Conservation (phyloP, 1,140 invertebrate genomes). For the Microplitis demolitor region DNA sequence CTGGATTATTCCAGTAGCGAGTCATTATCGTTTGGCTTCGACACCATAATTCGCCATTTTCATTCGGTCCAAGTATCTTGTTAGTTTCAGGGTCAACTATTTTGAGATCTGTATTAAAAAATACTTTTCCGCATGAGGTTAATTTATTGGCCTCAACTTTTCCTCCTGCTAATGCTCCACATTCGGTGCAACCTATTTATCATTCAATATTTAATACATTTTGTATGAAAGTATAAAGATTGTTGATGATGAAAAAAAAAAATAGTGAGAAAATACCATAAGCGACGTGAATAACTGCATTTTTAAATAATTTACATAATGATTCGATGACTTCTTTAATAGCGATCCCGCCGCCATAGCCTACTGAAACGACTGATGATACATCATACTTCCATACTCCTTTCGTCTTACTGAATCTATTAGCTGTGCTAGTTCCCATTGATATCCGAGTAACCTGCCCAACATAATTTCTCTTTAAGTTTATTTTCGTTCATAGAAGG, state of each 20-base stretch:
- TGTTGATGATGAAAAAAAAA: neutral
- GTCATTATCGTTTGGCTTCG: conserved; percentile 53
- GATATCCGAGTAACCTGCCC: conserved; percentile 20
- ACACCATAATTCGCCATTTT: conserved; percentile 60
- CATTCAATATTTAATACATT: neutral
- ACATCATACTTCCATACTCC: conserved; percentile 34
- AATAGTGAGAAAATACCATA: conserved; percentile 38
- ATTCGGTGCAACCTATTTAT: conserved; percentile 44
- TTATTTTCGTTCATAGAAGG: too few species aligned
- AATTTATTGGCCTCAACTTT: conserved; percentile 2
- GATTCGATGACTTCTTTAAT: conserved; percentile 29
- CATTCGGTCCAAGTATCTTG: conserved; percentile 45
- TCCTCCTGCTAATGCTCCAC: neutral
- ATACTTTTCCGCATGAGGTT: conserved; percentile 33
- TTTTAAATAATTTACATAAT: conserved; percentile 23
- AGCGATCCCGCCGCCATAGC: conserved; percentile 48
- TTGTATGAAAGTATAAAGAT: neutral
- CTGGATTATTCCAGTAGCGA: conserved; percentile 60
- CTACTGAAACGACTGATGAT: conserved; percentile 30
- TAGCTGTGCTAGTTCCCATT: conserved; percentile 35
- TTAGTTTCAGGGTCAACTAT: conserved; percentile 52
- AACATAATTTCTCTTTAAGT: neutral
- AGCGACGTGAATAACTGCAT: conserved; percentile 27
- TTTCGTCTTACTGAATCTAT: conserved; percentile 33
- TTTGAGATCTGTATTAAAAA: conserved; percentile 41